Evolutionary conservation across 1,140 invertebrate species (phyloP).

Genomic region (Danaus melanippus): DNA sequence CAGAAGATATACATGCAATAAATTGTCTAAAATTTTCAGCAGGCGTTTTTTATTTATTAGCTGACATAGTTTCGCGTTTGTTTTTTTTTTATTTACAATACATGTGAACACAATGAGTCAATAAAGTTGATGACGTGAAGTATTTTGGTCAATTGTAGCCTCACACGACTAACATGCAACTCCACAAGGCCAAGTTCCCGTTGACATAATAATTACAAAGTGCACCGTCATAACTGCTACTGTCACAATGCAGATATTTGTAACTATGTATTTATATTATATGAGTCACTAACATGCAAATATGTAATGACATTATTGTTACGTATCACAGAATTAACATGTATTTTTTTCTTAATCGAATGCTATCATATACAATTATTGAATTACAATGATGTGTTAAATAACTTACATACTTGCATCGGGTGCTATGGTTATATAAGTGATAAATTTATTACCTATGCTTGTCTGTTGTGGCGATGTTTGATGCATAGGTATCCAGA

Average conservation of each 20-base stretch:
- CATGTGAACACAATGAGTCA: conserved; percentile 32
- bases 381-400: conserved; percentile 52
- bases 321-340: conserved; percentile 66
- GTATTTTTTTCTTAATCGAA: conserved; percentile 40
- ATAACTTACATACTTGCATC: conserved; percentile 70
- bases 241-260: conserved; percentile 52
- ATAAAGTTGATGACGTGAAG: conserved; percentile 70
- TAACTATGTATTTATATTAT: conserved; percentile 72
- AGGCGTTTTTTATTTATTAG: conserved; percentile 59
- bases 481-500: conserved; percentile 31
- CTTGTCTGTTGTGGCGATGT: conserved; percentile 59
- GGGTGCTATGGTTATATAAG: conserved; percentile 71
- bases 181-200: conserved; percentile 73
- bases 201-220: conserved; percentile 62
- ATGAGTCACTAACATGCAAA: conserved; percentile 73
- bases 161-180: conserved; percentile 69
- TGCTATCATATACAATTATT: conserved; percentile 56
- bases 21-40: conserved; percentile 65
- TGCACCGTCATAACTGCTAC: conserved; percentile 68
- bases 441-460: conserved; percentile 65
- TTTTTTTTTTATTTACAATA: conserved; percentile 9
- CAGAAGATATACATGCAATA: conserved; percentile 67
- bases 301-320: conserved; percentile 63
- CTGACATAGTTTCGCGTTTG: conserved; percentile 36
- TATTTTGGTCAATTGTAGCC: conserved; percentile 61